These are phyloP conservation scores for Myopa testacea DNA, from an alignment of 2,888 invertebrate species.

Conservation along the genomic window DNA sequence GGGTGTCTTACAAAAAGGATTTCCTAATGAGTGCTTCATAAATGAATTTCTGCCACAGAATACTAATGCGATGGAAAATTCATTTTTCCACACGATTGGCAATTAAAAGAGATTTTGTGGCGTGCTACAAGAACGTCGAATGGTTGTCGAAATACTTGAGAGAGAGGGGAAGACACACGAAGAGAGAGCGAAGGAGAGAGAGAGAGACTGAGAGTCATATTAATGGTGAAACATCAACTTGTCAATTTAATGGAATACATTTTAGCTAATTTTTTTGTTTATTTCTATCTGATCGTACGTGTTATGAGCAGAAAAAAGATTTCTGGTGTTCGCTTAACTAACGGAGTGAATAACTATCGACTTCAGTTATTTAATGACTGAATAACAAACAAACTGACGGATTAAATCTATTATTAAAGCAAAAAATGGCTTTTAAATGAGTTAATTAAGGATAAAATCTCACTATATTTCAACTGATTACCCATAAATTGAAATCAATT, in stretches of 20 bases:
- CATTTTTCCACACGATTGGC: conserved; percentile 67
- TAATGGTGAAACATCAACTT: conserved; percentile 51
- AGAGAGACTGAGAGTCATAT: conserved; percentile 36
- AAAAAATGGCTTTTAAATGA: too few species aligned
- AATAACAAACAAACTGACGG: too few species aligned
- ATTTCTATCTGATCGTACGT: not conserved
- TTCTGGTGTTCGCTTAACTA: too few species aligned
- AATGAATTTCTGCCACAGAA: conserved; percentile 66
- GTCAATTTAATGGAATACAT: conserved; percentile 35
- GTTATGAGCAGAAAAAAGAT: too few species aligned
- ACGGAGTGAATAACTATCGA: too few species aligned
- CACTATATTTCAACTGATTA: too few species aligned
- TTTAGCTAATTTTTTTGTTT: conserved; percentile 11
- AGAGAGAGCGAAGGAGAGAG: not conserved
- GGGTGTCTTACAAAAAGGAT: conserved; percentile 48
- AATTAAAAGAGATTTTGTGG: conserved; percentile 63
- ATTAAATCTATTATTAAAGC: too few species aligned
- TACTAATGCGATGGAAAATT: conserved; percentile 68
- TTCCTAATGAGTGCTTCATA: conserved; percentile 66
- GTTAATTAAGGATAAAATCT: too few species aligned
- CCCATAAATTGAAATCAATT: too few species aligned
- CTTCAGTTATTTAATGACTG: too few species aligned
- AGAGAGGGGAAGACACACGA: not conserved
- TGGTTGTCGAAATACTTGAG: conserved; percentile 24
- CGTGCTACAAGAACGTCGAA: conserved; percentile 32